These are phyloP conservation scores for Chironomus striatipennis DNA, from an alignment of 1,140 invertebrate species.

Conservation along the genomic window DNA sequence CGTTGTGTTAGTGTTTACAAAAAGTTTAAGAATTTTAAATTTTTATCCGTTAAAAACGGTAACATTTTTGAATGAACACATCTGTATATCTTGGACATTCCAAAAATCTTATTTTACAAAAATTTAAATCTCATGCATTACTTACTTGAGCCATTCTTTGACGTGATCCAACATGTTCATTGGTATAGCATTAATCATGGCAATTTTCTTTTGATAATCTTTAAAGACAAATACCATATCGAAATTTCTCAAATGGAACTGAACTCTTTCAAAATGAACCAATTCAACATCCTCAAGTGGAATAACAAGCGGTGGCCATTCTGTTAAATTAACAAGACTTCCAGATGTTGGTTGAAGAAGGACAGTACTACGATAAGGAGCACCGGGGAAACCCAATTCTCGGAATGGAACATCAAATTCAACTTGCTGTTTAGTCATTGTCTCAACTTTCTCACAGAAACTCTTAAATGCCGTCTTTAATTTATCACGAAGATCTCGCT, in stretches of 20 bases:
- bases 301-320: conserved; percentile 99
- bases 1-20: too few species aligned
- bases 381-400: conserved; percentile 95
- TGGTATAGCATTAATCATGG: conserved; percentile 96
- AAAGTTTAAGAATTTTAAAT: too few species aligned
- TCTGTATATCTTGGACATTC: too few species aligned
- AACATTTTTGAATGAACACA: too few species aligned
- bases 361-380: conserved; percentile 94
- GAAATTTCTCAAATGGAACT: conserved; percentile 98
- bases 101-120: too few species aligned
- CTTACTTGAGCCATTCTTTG: conserved; percentile 97
- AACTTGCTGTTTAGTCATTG: conserved; percentile 91
- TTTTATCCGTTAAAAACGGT: too few species aligned
- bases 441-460: conserved; percentile 96
- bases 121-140: too few species aligned
- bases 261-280: conserved; percentile 98
- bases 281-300: conserved; percentile 95
- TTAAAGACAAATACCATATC: conserved; percentile 99
- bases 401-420: conserved; percentile 99
- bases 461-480: conserved; percentile 96
- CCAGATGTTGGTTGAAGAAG: conserved; percentile 94
- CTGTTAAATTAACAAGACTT: conserved; percentile 92
- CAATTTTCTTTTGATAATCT: conserved; percentile 88
- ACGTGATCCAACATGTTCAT: conserved; percentile 99
- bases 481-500: conserved; percentile 92